Conservation (phyloP, 2,113 vertebrate species). For the Hyla sarda region DNA sequence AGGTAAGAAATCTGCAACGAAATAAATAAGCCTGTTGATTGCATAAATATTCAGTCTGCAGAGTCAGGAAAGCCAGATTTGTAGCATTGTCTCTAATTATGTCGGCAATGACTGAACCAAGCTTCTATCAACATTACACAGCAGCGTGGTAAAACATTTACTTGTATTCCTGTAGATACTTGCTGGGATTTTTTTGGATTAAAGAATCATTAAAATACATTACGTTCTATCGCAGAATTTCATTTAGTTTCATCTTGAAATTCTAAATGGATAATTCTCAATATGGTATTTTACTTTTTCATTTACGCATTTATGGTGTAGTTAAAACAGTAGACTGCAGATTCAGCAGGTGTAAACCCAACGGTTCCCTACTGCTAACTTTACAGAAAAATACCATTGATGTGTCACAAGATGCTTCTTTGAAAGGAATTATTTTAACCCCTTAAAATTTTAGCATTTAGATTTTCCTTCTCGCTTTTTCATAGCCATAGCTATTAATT, state of each 20-base stretch:
- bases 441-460: no score
- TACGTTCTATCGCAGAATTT: not conserved
- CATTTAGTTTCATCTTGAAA: not conserved
- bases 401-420: no score
- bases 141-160: not conserved
- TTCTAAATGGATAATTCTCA: not conserved
- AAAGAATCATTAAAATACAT: conserved; percentile 10
- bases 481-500: no score
- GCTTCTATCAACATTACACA: not conserved
- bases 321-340: not conserved
- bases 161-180: not conserved
- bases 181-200: not conserved
- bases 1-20: not conserved
- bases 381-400: no score
- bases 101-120: not conserved
- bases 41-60: conserved; percentile 7
- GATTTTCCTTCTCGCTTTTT: no score
- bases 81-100: not conserved
- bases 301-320: not conserved
- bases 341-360: not conserved
- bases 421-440: no score
- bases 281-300: not conserved
- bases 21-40: not conserved
- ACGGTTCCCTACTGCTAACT: not conserved
- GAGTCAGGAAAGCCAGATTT: not conserved